Evolutionary conservation across 2,113 vertebrate genomes (phyloP).

Genomic region (Myotis brandtii): DNA sequence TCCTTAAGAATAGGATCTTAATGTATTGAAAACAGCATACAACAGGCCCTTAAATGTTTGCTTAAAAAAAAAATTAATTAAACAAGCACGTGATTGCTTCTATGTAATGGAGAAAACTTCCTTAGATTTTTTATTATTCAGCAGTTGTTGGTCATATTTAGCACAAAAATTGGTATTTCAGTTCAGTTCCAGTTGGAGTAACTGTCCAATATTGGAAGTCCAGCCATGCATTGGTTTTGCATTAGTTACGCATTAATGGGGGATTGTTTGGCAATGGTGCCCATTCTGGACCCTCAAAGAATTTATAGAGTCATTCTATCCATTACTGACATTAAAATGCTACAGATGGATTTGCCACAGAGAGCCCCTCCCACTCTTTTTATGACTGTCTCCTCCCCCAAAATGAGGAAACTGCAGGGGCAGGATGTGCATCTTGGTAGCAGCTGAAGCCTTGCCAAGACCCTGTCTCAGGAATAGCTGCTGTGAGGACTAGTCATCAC

Average conservation of each 20-base stretch:
- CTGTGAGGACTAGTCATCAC: slow-evolving; percentile 28
- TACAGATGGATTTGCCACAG: neutral
- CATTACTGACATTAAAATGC: slow-evolving; percentile 20
- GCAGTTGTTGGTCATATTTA: slow-evolving; percentile 33
- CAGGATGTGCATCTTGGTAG: slow-evolving; percentile 18
- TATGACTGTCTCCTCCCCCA: neutral
- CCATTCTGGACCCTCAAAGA: neutral
- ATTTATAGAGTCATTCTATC: neutral
- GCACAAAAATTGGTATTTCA: slow-evolving; percentile 26
- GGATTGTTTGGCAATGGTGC: neutral
- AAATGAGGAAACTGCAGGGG: neutral
- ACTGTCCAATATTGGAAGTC: neutral
- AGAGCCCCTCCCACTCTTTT: neutral
- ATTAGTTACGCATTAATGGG: slow-evolving; percentile 12
- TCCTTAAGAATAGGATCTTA: slow-evolving; percentile 1
- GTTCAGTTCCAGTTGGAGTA: slow-evolving; percentile 33
- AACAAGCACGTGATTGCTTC: neutral
- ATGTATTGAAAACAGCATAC: neutral
- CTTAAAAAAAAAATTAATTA: slow-evolving; percentile 21
- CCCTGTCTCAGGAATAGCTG: neutral
- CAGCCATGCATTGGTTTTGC: slow-evolving; percentile 34
- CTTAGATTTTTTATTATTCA: slow-evolving; percentile 40
- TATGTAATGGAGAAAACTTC: slow-evolving; percentile 4
- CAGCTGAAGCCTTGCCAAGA: slow-evolving; percentile 10
- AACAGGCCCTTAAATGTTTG: neutral